Percentiles rank a stretch among this genome's conserved stretches.
Evolutionary conservation across 2,113 vertebrate genomes (phyloP).

Genomic region (Laterallus jamaicensis): DNA sequence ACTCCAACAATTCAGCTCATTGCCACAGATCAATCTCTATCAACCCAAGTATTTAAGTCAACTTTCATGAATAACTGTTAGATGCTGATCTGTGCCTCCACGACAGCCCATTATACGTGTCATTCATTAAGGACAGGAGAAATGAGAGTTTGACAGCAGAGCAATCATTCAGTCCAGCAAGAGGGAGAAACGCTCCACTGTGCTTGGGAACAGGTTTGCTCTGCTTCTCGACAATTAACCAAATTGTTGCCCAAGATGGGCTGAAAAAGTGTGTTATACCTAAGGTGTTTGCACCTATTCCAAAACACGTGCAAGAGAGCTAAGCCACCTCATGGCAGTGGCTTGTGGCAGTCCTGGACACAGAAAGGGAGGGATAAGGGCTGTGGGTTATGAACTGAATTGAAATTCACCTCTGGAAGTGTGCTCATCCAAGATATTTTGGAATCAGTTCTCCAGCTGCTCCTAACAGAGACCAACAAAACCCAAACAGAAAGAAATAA

Average conservation of each 20-base stretch:
- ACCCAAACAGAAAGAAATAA: background rate
- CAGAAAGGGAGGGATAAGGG: background rate
- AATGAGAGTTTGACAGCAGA: background rate
- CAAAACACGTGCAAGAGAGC: background rate
- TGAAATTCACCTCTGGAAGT: background rate
- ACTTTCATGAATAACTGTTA: background rate
- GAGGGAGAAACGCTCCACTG: background rate
- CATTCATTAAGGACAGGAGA: background rate
- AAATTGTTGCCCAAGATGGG: background rate
- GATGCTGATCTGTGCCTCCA: background rate
- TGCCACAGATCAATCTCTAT: background rate
- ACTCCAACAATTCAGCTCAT: background rate
- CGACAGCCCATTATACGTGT: background rate
- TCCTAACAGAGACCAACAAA: background rate
- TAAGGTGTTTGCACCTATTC: background rate
- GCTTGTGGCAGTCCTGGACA: fast-evolving
- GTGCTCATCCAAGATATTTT: background rate
- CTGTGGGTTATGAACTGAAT: background rate
- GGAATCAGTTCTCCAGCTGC: background rate
- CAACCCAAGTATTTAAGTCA: background rate
- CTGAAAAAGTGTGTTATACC: fast-evolving
- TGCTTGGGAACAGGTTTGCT: background rate
- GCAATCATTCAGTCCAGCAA: background rate
- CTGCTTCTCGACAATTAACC: background rate
- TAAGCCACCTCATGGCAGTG: background rate